Evolutionary conservation across 2,888 invertebrate species (phyloP), one percentile per base, ranked within the genome.

Genomic region (Drosophila longiperda): DNA sequence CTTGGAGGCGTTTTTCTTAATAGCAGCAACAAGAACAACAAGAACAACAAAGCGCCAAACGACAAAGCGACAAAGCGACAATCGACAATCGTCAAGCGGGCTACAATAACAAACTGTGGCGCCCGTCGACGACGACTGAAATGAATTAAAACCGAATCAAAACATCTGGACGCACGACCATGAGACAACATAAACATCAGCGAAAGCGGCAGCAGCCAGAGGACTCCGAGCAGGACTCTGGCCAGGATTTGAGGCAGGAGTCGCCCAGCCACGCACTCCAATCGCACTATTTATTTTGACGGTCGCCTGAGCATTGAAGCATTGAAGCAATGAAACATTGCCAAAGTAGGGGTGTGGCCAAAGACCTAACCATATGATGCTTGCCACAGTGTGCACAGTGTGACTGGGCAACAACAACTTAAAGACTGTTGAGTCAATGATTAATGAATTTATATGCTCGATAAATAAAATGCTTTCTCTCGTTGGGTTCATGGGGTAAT

Each of bases 71-170:
- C 29, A 29, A 73, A 66, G 67, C 65, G 50, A 50, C 50, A 50
- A 65, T 60, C 45, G 20, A 45, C 45, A 45, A 45, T 45, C 55
- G 38, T 26, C 55, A 55, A 38, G 55, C 36, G 38, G 61, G 57
- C 72, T 75, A 79, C 87, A 89, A 89, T 82, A 89, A 85, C 86
- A 80, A 70, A 77, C 78, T 75, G 49, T 72, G 74, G 66, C 80
- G 74, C 75, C 77, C 77, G 74, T 75, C 81, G 75, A 65, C 87
- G 75, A 66, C 85, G 74, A 80, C 79, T 89, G 83, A 82, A 91
- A 87, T 89, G 90, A 91, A 92, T 87, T 91, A 89, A 90, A 91
- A 91, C 80, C 90, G 89, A 91, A 90, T 91, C 88, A 90, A 91
- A 92, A 91, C 91, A 92, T 91, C 91, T 91, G 92, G 90, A 90